These are phyloP conservation scores for Myotis davidii DNA, from an alignment of 2,113 vertebrate species.

Conservation along the genomic window DNA sequence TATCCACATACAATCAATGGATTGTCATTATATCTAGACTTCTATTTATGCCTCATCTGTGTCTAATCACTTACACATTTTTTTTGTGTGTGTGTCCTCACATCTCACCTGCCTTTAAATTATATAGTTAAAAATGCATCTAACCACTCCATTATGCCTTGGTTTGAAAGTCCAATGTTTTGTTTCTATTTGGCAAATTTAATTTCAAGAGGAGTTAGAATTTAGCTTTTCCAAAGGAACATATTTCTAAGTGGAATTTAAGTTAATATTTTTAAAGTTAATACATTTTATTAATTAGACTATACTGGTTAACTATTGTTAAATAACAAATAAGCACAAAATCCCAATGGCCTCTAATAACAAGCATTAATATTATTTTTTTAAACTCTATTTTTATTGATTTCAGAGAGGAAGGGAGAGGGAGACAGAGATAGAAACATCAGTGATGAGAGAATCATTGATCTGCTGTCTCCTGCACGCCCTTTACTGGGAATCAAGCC, in stretches of 20 bases:
- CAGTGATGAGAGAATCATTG: too few relatives aligned
- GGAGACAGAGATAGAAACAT: too few relatives aligned
- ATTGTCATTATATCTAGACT: background rate
- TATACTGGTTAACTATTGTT: background rate
- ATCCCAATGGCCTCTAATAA: background rate
- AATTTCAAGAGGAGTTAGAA: conserved; percentile 23
- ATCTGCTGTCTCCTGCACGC: too few relatives aligned
- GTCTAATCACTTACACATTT: background rate
- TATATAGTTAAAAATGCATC: background rate
- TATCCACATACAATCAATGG: background rate
- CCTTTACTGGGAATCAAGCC: too few relatives aligned
- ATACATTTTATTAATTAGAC: background rate
- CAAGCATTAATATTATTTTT: background rate
- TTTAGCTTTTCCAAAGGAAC: background rate
- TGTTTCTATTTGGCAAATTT: background rate
- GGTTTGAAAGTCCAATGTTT: background rate
- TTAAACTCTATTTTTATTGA: too few relatives aligned
- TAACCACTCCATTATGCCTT: background rate
- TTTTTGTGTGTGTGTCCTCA: background rate
- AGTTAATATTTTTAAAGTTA: background rate
- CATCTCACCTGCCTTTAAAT: background rate
- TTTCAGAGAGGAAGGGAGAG: too few relatives aligned
- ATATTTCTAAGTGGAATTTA: background rate
- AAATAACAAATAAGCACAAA: background rate
- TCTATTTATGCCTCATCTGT: background rate